phyloP scores from a whole-genome alignment of 1,140 invertebrate genomes.

The Lucilia cuprina region DNA sequence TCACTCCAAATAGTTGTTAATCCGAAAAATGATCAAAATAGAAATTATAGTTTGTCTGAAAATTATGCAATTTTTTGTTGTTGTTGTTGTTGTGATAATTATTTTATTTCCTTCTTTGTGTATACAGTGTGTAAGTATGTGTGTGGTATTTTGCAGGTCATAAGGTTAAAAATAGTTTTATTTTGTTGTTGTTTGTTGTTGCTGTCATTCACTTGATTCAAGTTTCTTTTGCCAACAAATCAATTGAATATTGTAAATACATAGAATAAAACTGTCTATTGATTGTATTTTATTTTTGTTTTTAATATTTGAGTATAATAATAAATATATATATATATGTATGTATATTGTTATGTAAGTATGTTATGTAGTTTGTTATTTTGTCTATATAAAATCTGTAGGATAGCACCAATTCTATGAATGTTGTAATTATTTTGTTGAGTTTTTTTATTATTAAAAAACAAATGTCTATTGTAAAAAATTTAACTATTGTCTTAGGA shows the following conservation, averaged over 20 bases:
- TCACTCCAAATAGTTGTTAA: not conserved
- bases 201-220: too few relatives aligned
- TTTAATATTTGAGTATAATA: conserved; percentile 12
- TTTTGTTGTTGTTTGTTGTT: not conserved
- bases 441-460: not conserved
- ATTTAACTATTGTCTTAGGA: conserved; percentile 26
- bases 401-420: conserved; percentile 31
- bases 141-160: not conserved
- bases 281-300: not conserved
- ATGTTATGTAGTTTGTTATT: not conserved
- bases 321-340: too few relatives aligned
- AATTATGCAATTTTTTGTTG: not conserved
- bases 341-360: not conserved
- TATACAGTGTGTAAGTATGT: not conserved
- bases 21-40: not conserved
- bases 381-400: conserved; percentile 19
- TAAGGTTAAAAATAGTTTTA: conserved; percentile 6
- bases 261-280: not conserved
- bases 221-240: too few relatives aligned
- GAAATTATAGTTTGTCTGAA: not conserved
- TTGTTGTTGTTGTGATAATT: not conserved
- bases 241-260: too few relatives aligned
- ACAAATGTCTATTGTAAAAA: not conserved
- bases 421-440: not conserved
- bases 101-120: not conserved